Evolutionary conservation across 92 coral and sea anemone species (phyloP).

Genomic region (Porites rus): DNA sequence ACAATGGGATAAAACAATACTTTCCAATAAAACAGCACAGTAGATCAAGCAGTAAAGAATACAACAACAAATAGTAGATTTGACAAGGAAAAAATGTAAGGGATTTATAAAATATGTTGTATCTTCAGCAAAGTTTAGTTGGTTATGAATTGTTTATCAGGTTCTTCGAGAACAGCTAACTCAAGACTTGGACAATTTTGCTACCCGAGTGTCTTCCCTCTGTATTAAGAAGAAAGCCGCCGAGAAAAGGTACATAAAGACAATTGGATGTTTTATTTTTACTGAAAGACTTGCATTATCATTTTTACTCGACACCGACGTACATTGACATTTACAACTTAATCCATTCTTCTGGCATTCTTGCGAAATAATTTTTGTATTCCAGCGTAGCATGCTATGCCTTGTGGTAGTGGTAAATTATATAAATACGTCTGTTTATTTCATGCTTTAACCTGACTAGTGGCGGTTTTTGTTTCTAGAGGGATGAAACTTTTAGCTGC

Average conservation of each 20-base stretch:
- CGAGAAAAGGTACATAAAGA: conserved; percentile 80
- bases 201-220: conserved; percentile 80
- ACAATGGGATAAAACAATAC: too few species aligned
- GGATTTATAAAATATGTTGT: not conserved
- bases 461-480: conserved; percentile 34
- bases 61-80: too few species aligned
- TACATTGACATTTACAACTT: too few species aligned
- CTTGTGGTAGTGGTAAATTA: too few species aligned
- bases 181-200: conserved; percentile 83
- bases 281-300: too few species aligned
- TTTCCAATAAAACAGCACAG: too few species aligned
- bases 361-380: too few species aligned
- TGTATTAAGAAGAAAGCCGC: conserved; percentile 83
- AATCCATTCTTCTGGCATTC: not conserved
- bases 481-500: conserved; percentile 86
- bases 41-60: too few species aligned
- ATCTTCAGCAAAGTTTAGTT: not conserved
- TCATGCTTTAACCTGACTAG: not conserved
- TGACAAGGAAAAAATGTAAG: too few species aligned
- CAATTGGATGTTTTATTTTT: not conserved
- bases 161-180: conserved; percentile 71
- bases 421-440: not conserved
- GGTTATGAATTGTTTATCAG: conserved; percentile 29
- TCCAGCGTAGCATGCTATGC: too few species aligned
- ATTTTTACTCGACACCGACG: too few species aligned